Base-by-base conservation (phyloP, 2,888 invertebrate species). In the Tribolium freemani region DNA sequence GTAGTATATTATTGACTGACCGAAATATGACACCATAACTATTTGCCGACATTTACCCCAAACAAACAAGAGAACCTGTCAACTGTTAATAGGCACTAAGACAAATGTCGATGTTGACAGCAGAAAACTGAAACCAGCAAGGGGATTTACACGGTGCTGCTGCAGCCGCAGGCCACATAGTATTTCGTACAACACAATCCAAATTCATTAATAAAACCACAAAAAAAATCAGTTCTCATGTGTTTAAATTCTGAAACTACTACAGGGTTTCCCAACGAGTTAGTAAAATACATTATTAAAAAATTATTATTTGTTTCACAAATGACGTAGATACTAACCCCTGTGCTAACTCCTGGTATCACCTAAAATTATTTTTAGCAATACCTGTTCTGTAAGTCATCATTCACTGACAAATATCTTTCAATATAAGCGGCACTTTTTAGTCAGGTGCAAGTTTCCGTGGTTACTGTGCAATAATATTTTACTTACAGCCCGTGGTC, bases 71-170 rank as follows among this genome's bases (percentile, higher is more conserved):
- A 77, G 78, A 82, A 83, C 82, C 83, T 84, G 83, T 83, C 83
- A 82, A 79, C 78, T 74, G 76, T 80, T 83, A 82, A 84, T 82
- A 83, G 83, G 80, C 79, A 76, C 76, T 80, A 84, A 84, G 84
- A 85, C 84, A 84, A 84, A 85, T 85, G 83, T 80, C 77, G 77
- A 76, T 73, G 81, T 83, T 83, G 84, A 83, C 83, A 81, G 79
- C 78, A 83, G 75, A 81, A 85, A 83, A 84, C 83, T 51, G 64
- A 69, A 38, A 69, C 69, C 10, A 10, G 13, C 31, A 56, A 54
- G 66, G 66, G 44, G 66, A 46, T 16, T 48, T 46, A 3, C 31
- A 31, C 31, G 31, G 31, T 31, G 31, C 5, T 3, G 31, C 2
- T 2, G 6, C 9, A 38, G 38, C 38, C 38, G 38, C 6, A 38